phyloP scores from a whole-genome alignment of 2,888 invertebrate species.

The Hoplodrina blanda region DNA sequence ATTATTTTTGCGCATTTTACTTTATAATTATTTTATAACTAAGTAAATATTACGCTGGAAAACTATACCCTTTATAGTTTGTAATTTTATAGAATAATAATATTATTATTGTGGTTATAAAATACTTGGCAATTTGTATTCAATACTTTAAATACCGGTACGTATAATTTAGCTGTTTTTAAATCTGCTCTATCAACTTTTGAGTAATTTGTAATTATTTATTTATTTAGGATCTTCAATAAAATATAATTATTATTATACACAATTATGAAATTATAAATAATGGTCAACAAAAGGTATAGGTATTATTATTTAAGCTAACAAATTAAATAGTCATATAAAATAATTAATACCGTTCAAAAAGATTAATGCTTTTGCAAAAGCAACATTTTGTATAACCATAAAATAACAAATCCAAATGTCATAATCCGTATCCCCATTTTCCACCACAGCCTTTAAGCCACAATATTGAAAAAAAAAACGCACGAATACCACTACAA shows the following conservation, averaged over 20 bases:
- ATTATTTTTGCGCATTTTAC: background rate
- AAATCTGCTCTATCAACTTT: background rate
- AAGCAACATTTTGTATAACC: background rate
- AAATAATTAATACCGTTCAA: too few species aligned
- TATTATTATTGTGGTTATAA: background rate
- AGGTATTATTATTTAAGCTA: too few species aligned
- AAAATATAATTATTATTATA: too few species aligned
- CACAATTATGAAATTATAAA: too few species aligned
- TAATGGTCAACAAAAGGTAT: too few species aligned
- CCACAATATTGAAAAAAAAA: slow-evolving; percentile 53
- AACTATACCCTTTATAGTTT: background rate
- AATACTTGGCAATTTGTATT: background rate
- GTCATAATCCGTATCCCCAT: slow-evolving; percentile 22
- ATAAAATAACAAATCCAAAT: background rate
- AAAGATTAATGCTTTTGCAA: background rate
- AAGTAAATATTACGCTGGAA: background rate
- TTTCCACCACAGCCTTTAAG: slow-evolving; percentile 18
- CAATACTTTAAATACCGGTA: background rate
- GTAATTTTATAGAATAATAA: background rate
- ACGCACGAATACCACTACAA: slow-evolving; percentile 45
- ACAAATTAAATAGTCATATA: too few species aligned
- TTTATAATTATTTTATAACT: background rate
- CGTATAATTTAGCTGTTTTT: too few species aligned
- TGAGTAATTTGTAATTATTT: background rate
- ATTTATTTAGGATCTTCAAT: too few species aligned